Percentiles rank a stretch among this genome's conserved stretches.
Conservation (phyloP, 2,113 vertebrate genomes). For the Rhinolophus ferrumequinum region DNA sequence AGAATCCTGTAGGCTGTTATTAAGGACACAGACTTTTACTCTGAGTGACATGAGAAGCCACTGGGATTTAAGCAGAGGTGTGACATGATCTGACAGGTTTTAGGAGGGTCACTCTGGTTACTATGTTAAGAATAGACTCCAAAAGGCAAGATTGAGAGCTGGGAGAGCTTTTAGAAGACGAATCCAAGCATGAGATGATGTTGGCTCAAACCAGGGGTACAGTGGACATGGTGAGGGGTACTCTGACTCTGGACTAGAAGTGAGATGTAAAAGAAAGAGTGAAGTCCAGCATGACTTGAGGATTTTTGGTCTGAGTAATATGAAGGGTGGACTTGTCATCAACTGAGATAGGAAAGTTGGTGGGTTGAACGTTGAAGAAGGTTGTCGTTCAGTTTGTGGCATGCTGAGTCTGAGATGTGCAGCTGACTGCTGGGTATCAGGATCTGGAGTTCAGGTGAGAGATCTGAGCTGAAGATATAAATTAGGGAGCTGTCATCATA, state of each 20-base stretch:
- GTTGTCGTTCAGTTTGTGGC: background rate
- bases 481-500: constrained; percentile 25
- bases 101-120: background rate
- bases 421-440: background rate
- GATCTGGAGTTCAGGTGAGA: constrained; percentile 10
- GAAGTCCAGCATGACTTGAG: background rate
- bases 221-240: background rate
- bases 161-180: constrained; percentile 3
- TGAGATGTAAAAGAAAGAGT: background rate
- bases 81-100: background rate
- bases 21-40: background rate
- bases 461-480: background rate
- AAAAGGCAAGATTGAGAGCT: background rate
- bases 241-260: background rate
- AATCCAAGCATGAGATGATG: background rate
- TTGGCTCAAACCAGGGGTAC: background rate
- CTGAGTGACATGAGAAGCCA: background rate
- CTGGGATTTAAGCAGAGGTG: background rate
- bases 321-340: background rate
- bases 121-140: background rate
- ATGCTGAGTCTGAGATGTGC: background rate
- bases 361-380: background rate
- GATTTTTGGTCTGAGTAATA: background rate
- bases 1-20: background rate
- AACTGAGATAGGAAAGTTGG: background rate